Conservation (phyloP, 2,113 vertebrate species). For the Carettochelys insculpta region DNA sequence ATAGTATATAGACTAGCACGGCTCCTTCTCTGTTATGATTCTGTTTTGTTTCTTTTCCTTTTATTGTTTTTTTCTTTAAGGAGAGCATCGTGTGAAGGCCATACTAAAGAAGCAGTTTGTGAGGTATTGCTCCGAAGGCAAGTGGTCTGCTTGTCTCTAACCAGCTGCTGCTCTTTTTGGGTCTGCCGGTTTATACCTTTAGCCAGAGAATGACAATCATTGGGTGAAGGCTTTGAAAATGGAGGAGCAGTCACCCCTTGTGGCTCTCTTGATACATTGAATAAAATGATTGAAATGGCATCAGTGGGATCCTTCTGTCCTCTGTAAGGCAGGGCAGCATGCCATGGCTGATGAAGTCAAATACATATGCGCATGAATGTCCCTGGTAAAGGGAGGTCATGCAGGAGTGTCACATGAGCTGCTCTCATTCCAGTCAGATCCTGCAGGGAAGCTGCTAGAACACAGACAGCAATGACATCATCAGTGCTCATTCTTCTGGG, state of each 20-base stretch:
- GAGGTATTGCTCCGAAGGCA: too few relatives aligned
- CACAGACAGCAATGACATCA: not conserved
- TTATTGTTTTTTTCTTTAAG: constrained; percentile 16
- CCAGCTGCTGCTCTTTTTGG: not conserved
- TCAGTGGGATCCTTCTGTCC: not conserved
- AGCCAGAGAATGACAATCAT: too few relatives aligned
- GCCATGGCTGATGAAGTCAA: not conserved
- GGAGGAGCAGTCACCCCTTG: constrained; percentile 3
- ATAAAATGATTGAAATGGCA: not conserved
- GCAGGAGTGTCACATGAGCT: not conserved
- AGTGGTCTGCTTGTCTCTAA: not conserved
- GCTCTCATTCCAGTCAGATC: not conserved
- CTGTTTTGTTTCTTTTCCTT: constrained; percentile 1
- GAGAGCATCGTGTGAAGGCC: too few relatives aligned
- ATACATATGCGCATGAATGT: not conserved
- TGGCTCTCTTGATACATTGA: not conserved
- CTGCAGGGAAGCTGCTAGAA: not conserved
- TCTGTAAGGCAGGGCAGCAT: not conserved
- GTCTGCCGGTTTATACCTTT: too few relatives aligned
- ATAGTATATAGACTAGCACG: too few relatives aligned
- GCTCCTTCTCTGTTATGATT: not conserved
- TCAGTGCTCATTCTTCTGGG: not conserved
- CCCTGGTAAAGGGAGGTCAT: not conserved
- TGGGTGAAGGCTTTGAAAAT: not conserved
- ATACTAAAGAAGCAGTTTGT: too few relatives aligned